phyloP scores from a whole-genome alignment of 1,140 invertebrate genomes.

The Drosophila burlai region DNA sequence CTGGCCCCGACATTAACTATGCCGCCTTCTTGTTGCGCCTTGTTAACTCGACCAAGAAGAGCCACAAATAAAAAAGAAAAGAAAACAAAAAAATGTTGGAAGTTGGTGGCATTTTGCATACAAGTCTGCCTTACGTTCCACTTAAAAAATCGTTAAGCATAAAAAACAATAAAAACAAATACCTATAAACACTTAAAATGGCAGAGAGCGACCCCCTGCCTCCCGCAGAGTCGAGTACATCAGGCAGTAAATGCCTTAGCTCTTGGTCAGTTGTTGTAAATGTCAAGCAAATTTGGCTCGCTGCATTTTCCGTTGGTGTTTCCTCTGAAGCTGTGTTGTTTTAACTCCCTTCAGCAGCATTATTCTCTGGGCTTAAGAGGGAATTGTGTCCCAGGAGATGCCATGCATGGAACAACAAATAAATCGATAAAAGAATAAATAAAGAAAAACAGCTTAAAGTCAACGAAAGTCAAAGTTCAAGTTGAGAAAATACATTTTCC shows the following conservation, averaged over 20 bases:
- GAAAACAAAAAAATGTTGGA: background rate
- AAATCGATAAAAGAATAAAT: conserved; percentile 14
- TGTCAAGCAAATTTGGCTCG: conserved; percentile 79
- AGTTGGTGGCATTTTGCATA: conserved; percentile 65
- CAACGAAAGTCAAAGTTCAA: conserved; percentile 2
- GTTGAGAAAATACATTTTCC: background rate
- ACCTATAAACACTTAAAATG: conserved; percentile 83
- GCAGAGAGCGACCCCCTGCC: conserved; percentile 48
- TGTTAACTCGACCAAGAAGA: conserved; percentile 52
- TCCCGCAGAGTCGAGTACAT: conserved; percentile 32
- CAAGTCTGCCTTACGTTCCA: conserved; percentile 58
- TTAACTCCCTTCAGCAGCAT: conserved; percentile 5
- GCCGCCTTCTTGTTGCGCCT: conserved; percentile 52
- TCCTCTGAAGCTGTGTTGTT: conserved; percentile 16
- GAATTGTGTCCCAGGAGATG: background rate
- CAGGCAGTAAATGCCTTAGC: conserved; percentile 36
- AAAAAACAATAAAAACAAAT: conserved; percentile 83
- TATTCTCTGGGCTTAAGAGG: background rate
- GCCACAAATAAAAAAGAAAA: conserved; percentile 20
- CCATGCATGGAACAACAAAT: background rate
- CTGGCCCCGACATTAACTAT: conserved; percentile 69
- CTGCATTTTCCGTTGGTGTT: conserved; percentile 61
- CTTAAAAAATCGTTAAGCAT: conserved; percentile 83
- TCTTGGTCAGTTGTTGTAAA: conserved; percentile 77
- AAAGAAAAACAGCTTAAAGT: background rate